These are phyloP conservation scores for Helicoverpa assulta DNA, from an alignment of 2,888 invertebrate genomes.

Conservation along the genomic window DNA sequence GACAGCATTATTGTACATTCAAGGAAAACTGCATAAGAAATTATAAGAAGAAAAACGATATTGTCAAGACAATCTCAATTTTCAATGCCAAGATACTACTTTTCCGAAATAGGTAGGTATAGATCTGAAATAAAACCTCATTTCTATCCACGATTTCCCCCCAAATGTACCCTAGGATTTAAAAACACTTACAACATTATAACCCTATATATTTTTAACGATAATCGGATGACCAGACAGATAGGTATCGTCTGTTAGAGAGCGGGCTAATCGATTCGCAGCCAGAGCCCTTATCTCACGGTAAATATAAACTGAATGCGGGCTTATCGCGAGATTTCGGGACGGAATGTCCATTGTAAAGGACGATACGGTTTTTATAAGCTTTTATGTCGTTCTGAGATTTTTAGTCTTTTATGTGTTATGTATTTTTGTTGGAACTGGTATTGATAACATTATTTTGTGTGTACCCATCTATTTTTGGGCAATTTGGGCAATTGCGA, in stretches of 20 bases:
- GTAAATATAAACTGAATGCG: slow-evolving; percentile 80
- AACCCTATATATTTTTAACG: slow-evolving; percentile 47
- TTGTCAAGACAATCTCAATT: too few relatives aligned
- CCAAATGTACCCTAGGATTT: not conserved
- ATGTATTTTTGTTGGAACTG: too few relatives aligned
- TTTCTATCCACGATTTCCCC: not conserved
- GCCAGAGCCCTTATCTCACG: slow-evolving; percentile 72
- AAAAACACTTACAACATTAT: slow-evolving; percentile 35
- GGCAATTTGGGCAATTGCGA: too few relatives aligned
- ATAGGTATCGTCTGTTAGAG: slow-evolving; percentile 66
- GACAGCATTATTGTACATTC: too few relatives aligned
- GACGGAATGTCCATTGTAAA: slow-evolving; percentile 64
- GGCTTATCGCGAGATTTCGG: slow-evolving; percentile 75
- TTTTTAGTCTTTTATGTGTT: slow-evolving; percentile 1
- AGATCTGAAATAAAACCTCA: too few relatives aligned
- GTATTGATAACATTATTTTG: too few relatives aligned
- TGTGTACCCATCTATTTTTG: too few relatives aligned
- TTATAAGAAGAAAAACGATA: too few relatives aligned
- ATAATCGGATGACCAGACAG: slow-evolving; percentile 64
- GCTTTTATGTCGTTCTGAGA: slow-evolving; percentile 8
- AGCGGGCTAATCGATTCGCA: slow-evolving; percentile 79
- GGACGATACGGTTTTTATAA: slow-evolving; percentile 53
- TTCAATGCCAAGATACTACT: too few relatives aligned
- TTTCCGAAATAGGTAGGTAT: too few relatives aligned
- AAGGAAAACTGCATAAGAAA: too few relatives aligned